Conservation (phyloP, 2,797 vertebrate genomes). For the Labroides dimidiatus region DNA sequence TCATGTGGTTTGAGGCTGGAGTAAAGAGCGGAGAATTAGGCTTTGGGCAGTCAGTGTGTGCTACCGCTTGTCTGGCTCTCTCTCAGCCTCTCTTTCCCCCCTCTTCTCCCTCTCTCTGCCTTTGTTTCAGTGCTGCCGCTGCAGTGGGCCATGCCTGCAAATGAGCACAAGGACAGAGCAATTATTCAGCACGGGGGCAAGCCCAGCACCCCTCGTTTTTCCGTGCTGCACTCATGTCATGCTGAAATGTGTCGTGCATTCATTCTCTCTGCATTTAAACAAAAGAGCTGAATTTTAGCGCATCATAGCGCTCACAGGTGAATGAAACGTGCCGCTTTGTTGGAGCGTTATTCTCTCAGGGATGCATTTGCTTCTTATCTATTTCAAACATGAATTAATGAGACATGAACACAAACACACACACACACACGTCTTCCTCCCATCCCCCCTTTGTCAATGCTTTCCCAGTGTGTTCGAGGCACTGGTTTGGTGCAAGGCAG, state of each 20-base stretch:
- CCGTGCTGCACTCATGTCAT: conserved; percentile 27
- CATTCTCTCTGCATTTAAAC: conserved; percentile 9
- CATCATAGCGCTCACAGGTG: conserved; percentile 13
- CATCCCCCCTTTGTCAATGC: neutral
- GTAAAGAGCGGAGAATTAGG: conserved; percentile 47
- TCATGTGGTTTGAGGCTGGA: conserved; percentile 57
- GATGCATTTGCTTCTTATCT: conserved; percentile 41
- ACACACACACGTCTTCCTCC: conserved; percentile 27
- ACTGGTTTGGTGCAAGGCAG: conserved; percentile 33
- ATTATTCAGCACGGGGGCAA: conserved; percentile 74
- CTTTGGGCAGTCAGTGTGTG: conserved; percentile 30
- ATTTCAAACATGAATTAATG: conserved; percentile 67
- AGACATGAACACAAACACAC: conserved; percentile 21
- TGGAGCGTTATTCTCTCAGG: conserved; percentile 25
- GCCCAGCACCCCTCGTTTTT: conserved; percentile 39
- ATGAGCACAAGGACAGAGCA: conserved; percentile 73
- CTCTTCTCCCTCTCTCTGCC: conserved; percentile 19
- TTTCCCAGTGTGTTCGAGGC: conserved; percentile 1
- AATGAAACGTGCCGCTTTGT: conserved; percentile 31
- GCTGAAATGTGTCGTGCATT: conserved; percentile 37
- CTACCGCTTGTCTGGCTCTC: conserved; percentile 35
- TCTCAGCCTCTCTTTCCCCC: neutral
- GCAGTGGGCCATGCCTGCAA: conserved; percentile 76
- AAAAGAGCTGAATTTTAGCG: neutral
- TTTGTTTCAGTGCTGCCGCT: conserved; percentile 70